phyloP scores from a whole-genome alignment of 1,140 invertebrate species.

The Yoshiicerus persimilis region DNA sequence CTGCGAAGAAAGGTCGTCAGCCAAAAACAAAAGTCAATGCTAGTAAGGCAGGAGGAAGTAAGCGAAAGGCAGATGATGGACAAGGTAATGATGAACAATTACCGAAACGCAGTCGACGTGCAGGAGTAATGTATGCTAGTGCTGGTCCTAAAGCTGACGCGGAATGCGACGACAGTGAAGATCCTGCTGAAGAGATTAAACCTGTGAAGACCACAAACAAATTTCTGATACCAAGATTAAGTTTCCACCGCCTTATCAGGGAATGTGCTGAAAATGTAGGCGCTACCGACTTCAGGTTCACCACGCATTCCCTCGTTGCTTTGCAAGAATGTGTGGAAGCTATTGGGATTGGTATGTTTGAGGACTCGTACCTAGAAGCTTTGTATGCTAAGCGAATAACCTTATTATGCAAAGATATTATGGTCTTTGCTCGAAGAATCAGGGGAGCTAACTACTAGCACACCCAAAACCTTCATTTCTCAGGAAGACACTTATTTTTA shows the following conservation, averaged over 20 bases:
- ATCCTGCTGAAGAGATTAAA: not conserved
- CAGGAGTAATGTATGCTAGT: too few species aligned
- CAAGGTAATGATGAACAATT: too few species aligned
- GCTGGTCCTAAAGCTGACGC: not conserved
- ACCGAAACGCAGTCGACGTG: too few species aligned
- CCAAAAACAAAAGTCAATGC: too few species aligned
- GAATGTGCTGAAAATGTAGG: slow-evolving; percentile 46
- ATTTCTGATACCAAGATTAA: not conserved
- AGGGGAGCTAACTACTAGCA: not conserved
- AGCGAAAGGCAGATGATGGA: too few species aligned
- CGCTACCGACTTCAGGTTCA: slow-evolving; percentile 58
- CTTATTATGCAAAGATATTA: slow-evolving; percentile 51
- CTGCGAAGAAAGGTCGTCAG: too few species aligned
- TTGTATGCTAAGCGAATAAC: slow-evolving; percentile 55
- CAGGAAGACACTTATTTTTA: too few species aligned
- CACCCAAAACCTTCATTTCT: too few species aligned
- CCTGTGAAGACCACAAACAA: too few species aligned
- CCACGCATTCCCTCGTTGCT: slow-evolving; percentile 58
- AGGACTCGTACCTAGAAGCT: slow-evolving; percentile 53
- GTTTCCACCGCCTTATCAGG: not conserved
- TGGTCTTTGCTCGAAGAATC: slow-evolving; percentile 32
- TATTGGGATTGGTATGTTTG: slow-evolving; percentile 53
- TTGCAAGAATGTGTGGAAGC: slow-evolving; percentile 55
- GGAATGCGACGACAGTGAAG: not conserved
- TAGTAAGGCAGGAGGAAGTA: too few species aligned